Conservation (phyloP, 2,113 vertebrate genomes). For the Tetrax tetrax region DNA sequence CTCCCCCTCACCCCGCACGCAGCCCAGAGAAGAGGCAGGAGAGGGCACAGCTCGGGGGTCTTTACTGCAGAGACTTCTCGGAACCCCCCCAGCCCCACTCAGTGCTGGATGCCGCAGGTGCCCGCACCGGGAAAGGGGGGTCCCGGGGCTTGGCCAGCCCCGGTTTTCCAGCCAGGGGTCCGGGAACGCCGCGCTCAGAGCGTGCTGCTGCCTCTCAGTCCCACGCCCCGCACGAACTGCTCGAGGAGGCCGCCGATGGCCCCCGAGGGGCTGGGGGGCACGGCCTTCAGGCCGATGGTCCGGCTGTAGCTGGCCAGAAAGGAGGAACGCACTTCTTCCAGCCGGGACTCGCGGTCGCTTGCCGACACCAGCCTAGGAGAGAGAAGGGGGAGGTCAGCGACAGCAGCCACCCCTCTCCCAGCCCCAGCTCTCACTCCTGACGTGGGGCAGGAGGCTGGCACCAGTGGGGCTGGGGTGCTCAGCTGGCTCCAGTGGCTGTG, state of each 20-base stretch:
- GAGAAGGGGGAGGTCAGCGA: background rate
- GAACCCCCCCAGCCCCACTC: background rate
- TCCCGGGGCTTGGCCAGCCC: background rate
- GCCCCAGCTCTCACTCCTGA: background rate
- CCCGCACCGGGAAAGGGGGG: background rate
- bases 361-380: slow-evolving; percentile 70
- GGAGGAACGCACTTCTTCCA: slow-evolving; percentile 91
- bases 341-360: slow-evolving; percentile 84
- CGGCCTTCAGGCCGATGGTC: slow-evolving; percentile 89
- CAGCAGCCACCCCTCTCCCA: background rate
- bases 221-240: slow-evolving; percentile 93
- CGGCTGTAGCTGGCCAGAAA: slow-evolving; percentile 93
- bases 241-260: slow-evolving; percentile 94
- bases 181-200: slow-evolving; percentile 69
- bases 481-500: fast-evolving
- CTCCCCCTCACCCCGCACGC: background rate
- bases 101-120: background rate
- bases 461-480: background rate
- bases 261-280: slow-evolving; percentile 85
- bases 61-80: slow-evolving; percentile 18
- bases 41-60: background rate
- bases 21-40: slow-evolving; percentile 27
- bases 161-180: background rate
- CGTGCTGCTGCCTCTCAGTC: slow-evolving; percentile 86
- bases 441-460: fast-evolving